These are phyloP conservation scores for Heliconius nattereri DNA, from an alignment of 1,140 invertebrate species.

Conservation along the genomic window DNA sequence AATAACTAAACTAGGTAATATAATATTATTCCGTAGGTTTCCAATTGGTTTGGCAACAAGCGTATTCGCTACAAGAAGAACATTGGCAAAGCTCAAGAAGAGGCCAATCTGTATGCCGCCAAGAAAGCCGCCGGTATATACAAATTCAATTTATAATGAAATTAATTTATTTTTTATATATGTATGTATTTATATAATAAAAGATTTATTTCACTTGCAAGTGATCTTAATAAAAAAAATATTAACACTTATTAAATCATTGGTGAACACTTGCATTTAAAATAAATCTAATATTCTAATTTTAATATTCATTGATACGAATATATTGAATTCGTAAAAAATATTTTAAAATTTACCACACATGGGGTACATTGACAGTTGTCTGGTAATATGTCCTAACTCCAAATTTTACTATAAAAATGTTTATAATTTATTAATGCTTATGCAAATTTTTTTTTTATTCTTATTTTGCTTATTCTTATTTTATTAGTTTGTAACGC, in stretches of 20 bases:
- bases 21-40: slow-evolving; percentile 85
- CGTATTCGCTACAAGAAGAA: slow-evolving; percentile 99
- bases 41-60: slow-evolving; percentile 99
- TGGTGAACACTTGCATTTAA: background rate
- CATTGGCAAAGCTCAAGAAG: slow-evolving; percentile 99
- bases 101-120: slow-evolving; percentile 99
- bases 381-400: slow-evolving; percentile 4
- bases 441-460: too few relatives aligned
- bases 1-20: background rate
- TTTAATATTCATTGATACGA: background rate
- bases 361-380: slow-evolving; percentile 8
- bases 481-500: too few relatives aligned
- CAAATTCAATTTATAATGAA: background rate
- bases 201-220: background rate
- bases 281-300: background rate
- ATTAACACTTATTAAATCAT: background rate
- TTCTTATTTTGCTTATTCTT: too few relatives aligned
- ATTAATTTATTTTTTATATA: background rate
- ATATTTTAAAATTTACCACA: background rate
- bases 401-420: background rate
- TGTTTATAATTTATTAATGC: background rate
- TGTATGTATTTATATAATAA: background rate
- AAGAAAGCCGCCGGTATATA: slow-evolving; percentile 96
- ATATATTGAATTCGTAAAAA: background rate
- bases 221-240: background rate